Evolutionary conservation across 2,113 vertebrate species (phyloP), one percentile per base, ranked within the genome.

Genomic region (Paracanthobrama guichenoti): DNA sequence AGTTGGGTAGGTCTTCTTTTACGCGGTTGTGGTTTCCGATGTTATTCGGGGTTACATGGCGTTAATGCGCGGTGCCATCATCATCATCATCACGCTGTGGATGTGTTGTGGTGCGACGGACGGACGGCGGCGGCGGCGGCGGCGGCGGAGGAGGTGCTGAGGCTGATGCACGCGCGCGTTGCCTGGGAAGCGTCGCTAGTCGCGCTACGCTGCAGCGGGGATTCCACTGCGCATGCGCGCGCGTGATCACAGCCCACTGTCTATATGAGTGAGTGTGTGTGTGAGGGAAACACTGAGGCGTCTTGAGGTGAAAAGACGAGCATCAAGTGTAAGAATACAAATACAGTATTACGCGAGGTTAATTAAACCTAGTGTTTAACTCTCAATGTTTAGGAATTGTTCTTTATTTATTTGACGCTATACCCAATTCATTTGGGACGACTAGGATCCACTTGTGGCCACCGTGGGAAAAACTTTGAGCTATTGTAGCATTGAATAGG

Each of bases 171-270:
- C 81, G 84, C 71, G 82, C 66, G 79, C 66, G 86, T 87, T 85
- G 85, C 83, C 83, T 73, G 79, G 86, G 80, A 72, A 85, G 86
- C 86, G 83, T 82, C 86, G 79, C 46, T 75, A 13, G 28, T 78
- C 24, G 60, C 62, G 18, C 57, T 46, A 69, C 77, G 31, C 88
- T 86, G 88, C 88, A 88, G 88, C 81, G 84, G 16, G n/a, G 86
- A 66, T 35, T 24, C 71, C 77, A 89, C 50, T 14, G 81, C 86
- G 88, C 88, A 88, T 85, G 88, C 85, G 87, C 59, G 35, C 9
- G 67, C n/a, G 72, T 67, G 20, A 73, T 62, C 62, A 28, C 69
- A 3, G 81, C 78, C 82, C 84, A 85, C 86, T 14, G 24, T 26
- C n/a, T 6, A 24, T 22, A 2, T 3, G 10, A 0, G 42, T 14